Percentiles rank a stretch among this genome's conserved stretches.
These are phyloP conservation scores for Morinoia aosen DNA, from an alignment of 2,888 invertebrate species.

Conservation along the genomic window DNA sequence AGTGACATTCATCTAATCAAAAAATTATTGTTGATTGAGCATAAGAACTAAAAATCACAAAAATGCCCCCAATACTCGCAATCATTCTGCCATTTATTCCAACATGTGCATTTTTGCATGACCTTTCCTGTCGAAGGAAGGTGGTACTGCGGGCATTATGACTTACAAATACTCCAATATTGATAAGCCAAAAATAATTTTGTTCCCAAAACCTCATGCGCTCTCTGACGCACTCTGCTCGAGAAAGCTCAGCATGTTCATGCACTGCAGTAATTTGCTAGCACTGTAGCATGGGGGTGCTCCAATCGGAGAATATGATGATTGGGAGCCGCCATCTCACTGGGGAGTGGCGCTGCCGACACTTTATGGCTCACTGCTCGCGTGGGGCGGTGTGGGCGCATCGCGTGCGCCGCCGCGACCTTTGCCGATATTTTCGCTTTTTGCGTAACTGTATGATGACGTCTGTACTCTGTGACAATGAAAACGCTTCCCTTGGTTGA, in stretches of 20 bases:
- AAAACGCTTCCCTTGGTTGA: background rate
- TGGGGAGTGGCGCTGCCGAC: background rate
- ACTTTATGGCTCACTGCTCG: background rate
- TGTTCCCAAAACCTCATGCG: background rate
- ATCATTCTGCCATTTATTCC: too few relatives aligned
- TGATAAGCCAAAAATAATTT: too few relatives aligned
- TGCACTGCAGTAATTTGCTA: background rate
- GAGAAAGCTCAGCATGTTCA: background rate
- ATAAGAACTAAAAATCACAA: too few relatives aligned
- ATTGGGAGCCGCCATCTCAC: background rate
- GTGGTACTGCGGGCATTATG: too few relatives aligned
- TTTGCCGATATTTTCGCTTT: background rate
- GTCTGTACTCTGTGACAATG: background rate
- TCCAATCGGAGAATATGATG: background rate
- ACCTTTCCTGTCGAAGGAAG: too few relatives aligned
- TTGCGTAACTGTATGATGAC: background rate
- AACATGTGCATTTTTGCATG: too few relatives aligned
- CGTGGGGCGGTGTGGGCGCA: background rate
- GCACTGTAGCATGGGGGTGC: background rate
- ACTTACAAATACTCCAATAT: too few relatives aligned
- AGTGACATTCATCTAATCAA: too few relatives aligned
- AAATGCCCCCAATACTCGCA: too few relatives aligned
- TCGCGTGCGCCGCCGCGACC: background rate
- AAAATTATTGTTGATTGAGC: too few relatives aligned
- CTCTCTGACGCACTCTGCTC: background rate